Evolutionary conservation across 2,797 vertebrate genomes (phyloP).

Genomic region (Peromyscus nudipes): DNA sequence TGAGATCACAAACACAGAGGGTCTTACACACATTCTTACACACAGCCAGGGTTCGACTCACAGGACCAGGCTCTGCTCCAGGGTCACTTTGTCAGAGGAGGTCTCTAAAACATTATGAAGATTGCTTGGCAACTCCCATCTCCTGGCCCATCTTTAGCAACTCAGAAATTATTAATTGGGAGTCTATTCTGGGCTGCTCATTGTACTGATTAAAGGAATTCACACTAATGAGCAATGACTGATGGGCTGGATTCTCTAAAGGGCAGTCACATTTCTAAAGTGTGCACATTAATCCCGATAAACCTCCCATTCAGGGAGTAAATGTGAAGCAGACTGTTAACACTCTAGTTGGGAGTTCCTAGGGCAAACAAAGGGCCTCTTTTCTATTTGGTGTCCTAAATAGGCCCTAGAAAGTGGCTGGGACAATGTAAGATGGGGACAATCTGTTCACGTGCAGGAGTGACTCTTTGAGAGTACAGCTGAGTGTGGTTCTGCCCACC

Average conservation of each 20-base stretch:
- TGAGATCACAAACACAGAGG: background rate
- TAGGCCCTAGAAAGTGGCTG: background rate
- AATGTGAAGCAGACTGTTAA: slow-evolving; percentile 9
- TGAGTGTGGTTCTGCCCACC: background rate
- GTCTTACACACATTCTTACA: background rate
- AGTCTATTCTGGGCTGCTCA: slow-evolving; percentile 53
- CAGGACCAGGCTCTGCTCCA: background rate
- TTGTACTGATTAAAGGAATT: slow-evolving; percentile 57
- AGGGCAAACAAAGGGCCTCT: background rate
- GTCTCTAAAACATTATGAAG: background rate
- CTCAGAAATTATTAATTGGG: slow-evolving; percentile 51
- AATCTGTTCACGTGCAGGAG: rapidly evolving
- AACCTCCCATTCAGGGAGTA: slow-evolving; percentile 7
- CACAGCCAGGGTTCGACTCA: background rate
- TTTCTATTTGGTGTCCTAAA: background rate
- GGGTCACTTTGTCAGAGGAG: background rate
- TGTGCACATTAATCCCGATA: slow-evolving; percentile 32
- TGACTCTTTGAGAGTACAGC: background rate
- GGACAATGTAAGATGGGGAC: background rate
- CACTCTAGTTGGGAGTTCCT: background rate
- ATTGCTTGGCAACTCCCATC: background rate
- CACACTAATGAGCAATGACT: slow-evolving; percentile 49
- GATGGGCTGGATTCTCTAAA: slow-evolving; percentile 27
- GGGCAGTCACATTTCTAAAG: slow-evolving; percentile 47
- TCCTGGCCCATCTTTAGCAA: background rate